Percentiles rank a stretch among this genome's conserved stretches.
phyloP scores from a whole-genome alignment of 2,797 vertebrate species.

The Tolypeutes matacus region DNA sequence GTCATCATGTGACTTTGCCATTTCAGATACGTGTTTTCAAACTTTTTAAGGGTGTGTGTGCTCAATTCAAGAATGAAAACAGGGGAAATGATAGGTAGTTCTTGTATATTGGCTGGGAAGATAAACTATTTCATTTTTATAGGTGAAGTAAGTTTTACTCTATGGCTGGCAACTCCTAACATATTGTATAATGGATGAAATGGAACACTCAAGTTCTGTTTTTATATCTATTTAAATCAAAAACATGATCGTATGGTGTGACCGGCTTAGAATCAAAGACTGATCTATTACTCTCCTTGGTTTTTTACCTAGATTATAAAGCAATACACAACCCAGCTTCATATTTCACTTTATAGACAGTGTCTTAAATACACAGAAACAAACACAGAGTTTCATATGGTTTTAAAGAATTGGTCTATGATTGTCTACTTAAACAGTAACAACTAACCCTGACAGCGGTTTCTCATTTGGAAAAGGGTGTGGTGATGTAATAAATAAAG shows the following conservation, averaged over 20 bases:
- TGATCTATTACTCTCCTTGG: conserved; percentile 3
- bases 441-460: neutral
- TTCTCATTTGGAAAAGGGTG: conserved; percentile 67
- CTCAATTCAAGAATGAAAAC: conserved; percentile 47
- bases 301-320: conserved; percentile 58
- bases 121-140: conserved; percentile 45
- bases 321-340: neutral
- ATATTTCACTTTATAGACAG: conserved; percentile 8
- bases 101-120: neutral
- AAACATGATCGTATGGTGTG: neutral
- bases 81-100: neutral
- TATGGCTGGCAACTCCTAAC: conserved; percentile 59
- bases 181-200: neutral
- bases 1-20: neutral
- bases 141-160: conserved; percentile 31
- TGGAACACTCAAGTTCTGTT: neutral
- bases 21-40: neutral
- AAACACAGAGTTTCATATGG: conserved; percentile 35
- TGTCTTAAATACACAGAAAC: conserved; percentile 23
- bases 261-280: conserved; percentile 30
- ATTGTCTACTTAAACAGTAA: conserved; percentile 52
- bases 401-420: conserved; percentile 50
- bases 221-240: conserved; percentile 16
- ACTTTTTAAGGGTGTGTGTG: neutral
- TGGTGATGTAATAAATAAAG: conserved; percentile 31